Base-by-base conservation (phyloP, 2,888 invertebrate genomes). In the Chymomyza fuscimana region DNA sequence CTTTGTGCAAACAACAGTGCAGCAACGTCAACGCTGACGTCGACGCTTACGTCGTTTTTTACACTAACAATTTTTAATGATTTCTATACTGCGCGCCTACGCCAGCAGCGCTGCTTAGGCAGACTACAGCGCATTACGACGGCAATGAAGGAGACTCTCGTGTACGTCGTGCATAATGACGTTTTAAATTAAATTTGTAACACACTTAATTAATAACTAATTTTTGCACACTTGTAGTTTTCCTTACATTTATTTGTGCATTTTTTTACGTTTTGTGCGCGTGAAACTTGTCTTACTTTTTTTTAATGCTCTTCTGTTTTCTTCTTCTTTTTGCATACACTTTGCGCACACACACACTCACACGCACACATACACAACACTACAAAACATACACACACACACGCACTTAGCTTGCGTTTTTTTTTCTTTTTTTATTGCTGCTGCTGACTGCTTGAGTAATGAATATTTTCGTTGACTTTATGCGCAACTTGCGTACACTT, bases 131-230 rank as follows among this genome's bases (percentile, higher is more conserved):
- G 56, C 84, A 83, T 79, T 79, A 78, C 75, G 70, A 25, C 68
- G 36, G 46, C 74, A 54, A 25, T 60, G 63, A 29, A 63, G 65
- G 25, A 25, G 61, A 60, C 63, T 29, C 25, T 25, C 25, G 4
- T 25, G 2, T 4, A 56, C 67, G 70, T 76, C 72, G 69, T 69
- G 70, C 71, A 25, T 3, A 51, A 68, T 56, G 75, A 73, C 78
- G 73, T 79, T 81, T 69, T 69, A 82, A 85, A 85, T 85, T 80
- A 85, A 85, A 85, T 85, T 85, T 85, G 85, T 83, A 81, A 87
- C 85, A 85, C 85, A 87, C 87, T 85, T 85, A 85, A 80, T 77
- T 80, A 87, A 85, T 86, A 85, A 85, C 81, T 86, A 86, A 84
- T 86, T 84, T 82, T 82, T 78, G 84, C 84, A 87, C 85, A 85